Conservation (phyloP, 2,888 invertebrate genomes). For the Xanthorhoe designata region DNA sequence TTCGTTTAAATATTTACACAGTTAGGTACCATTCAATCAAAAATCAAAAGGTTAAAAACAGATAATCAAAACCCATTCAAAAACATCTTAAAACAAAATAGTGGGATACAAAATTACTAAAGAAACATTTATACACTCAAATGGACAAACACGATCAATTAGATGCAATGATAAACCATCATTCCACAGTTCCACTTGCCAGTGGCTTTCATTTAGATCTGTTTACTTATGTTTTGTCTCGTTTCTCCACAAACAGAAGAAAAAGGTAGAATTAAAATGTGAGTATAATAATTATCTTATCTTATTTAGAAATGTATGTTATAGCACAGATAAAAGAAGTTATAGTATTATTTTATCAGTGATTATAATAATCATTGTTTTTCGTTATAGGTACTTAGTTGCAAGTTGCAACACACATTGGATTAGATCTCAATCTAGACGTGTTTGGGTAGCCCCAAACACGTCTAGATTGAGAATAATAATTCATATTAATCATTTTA, state of each 20-base stretch:
- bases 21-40: not conserved
- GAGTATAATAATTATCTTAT: not conserved
- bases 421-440: no score
- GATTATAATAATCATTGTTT: not conserved
- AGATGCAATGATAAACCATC: not conserved
- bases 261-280: not conserved
- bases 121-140: not conserved
- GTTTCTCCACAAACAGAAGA: not conserved
- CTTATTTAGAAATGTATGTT: not conserved
- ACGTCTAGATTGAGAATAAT: no score
- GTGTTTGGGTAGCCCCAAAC: no score
- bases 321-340: no score
- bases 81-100: not conserved
- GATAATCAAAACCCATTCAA: not conserved
- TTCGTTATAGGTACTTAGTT: not conserved
- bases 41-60: not conserved
- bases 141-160: not conserved
- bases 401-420: not conserved
- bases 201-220: not conserved
- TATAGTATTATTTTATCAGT: no score
- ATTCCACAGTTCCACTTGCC: not conserved
- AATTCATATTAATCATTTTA: no score
- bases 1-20: not conserved
- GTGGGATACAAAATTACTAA: not conserved
- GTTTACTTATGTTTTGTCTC: conserved; percentile 4